Evolutionary conservation across 2,888 invertebrate species (phyloP).

Genomic region (Parnassius orleans): DNA sequence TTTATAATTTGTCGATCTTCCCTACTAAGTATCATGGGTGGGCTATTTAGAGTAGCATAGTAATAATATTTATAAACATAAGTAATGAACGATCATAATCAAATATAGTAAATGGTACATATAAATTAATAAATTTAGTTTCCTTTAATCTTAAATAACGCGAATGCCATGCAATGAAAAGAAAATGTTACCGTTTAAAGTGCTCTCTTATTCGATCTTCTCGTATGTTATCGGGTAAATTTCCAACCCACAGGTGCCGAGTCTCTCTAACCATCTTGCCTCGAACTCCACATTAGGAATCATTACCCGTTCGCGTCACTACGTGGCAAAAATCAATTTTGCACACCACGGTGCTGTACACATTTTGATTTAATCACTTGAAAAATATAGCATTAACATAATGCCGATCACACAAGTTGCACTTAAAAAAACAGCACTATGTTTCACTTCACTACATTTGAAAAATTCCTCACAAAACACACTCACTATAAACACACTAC

Average conservation of each 20-base stretch:
- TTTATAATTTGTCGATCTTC: too few relatives aligned
- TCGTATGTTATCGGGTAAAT: conserved; percentile 99
- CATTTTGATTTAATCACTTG: conserved; percentile 75
- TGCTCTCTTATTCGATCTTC: conserved; percentile 98
- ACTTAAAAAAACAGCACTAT: conserved; percentile 70
- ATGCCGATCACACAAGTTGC: conserved; percentile 64
- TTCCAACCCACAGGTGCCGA: conserved; percentile 99
- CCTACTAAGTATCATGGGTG: too few relatives aligned
- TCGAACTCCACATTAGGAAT: conserved; percentile 95
- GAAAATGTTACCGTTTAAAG: conserved; percentile 92
- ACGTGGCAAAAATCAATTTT: conserved; percentile 82
- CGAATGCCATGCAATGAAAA: conserved; percentile 7
- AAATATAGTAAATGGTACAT: too few relatives aligned
- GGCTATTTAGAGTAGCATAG: too few relatives aligned
- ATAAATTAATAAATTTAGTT: too few relatives aligned
- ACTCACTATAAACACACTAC: conserved; percentile 78
- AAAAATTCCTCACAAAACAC: conserved; percentile 75
- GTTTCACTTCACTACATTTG: conserved; percentile 78
- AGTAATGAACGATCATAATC: too few relatives aligned
- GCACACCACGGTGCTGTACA: conserved; percentile 76
- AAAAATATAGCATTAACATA: conserved; percentile 63
- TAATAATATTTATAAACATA: too few relatives aligned
- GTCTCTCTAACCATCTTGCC: conserved; percentile 99
- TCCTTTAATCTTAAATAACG: not conserved
- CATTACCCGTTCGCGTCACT: conserved; percentile 84